A percentile compares a stretch with the other conserved stretches of the same genome.
Evolutionary conservation across 1,140 invertebrate species (phyloP).

Genomic region (Aphidius ervi): DNA sequence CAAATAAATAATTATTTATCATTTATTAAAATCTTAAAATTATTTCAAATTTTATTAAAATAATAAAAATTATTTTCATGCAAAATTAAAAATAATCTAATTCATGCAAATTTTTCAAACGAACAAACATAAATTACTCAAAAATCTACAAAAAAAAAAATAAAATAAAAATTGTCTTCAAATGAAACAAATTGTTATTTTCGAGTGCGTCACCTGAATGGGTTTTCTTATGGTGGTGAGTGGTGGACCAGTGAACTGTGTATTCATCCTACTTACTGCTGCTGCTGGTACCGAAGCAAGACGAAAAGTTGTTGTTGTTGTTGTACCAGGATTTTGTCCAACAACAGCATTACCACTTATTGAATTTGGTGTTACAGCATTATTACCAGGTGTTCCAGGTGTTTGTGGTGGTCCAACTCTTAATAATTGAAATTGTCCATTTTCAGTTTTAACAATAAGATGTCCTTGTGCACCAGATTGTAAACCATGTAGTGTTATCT

Average conservation of each 20-base stretch:
- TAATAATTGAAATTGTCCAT: slow-evolving; percentile 88
- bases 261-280: slow-evolving; percentile 56
- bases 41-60: neutral
- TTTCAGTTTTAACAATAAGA: slow-evolving; percentile 89
- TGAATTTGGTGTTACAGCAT: slow-evolving; percentile 59
- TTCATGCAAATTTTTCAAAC: neutral
- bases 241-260: slow-evolving; percentile 58
- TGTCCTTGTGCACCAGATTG: slow-evolving; percentile 79
- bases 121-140: slow-evolving; percentile 7
- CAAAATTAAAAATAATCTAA: too few species aligned
- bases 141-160: slow-evolving; percentile 15
- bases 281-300: slow-evolving; percentile 59
- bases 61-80: too few species aligned
- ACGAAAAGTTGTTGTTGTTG: slow-evolving; percentile 51
- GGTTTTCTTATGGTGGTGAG: slow-evolving; percentile 59
- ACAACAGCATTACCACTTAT: slow-evolving; percentile 52
- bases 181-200: slow-evolving; percentile 40
- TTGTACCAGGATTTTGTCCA: slow-evolving; percentile 44
- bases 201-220: slow-evolving; percentile 52
- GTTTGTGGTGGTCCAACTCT: slow-evolving; percentile 74
- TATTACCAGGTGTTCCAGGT: slow-evolving; percentile 52
- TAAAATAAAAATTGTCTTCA: slow-evolving; percentile 10
- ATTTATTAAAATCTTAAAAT: neutral
- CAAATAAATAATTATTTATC: too few species aligned
- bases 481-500: slow-evolving; percentile 78